Conservation (phyloP, 2,113 vertebrate genomes). For the Syrmaticus mikado region DNA sequence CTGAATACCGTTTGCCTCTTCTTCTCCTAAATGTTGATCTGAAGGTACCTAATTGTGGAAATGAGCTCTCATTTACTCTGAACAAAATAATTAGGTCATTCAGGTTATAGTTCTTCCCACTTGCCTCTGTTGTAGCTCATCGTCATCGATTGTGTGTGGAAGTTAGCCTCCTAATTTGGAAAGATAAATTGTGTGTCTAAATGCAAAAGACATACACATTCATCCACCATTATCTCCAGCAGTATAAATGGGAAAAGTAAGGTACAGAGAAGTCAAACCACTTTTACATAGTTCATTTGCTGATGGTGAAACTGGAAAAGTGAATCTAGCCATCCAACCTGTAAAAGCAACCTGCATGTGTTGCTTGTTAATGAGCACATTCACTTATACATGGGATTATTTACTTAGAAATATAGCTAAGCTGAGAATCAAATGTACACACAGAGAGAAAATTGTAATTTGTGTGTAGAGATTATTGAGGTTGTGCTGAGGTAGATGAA, state of each 20-base stretch:
- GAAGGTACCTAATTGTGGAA: not conserved
- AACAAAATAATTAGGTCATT: not conserved
- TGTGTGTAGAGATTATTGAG: not conserved
- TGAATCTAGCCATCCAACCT: not conserved
- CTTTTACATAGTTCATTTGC: not conserved
- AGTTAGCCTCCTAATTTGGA: not conserved
- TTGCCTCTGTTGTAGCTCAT: not conserved
- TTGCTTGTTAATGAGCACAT: not conserved
- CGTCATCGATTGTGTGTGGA: not conserved
- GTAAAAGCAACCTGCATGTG: not conserved
- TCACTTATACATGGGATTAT: not conserved
- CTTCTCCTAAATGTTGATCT: not conserved
- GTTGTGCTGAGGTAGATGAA: not conserved
- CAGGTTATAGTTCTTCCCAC: not conserved
- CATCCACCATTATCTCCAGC: not conserved
- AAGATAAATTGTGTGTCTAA: not conserved
- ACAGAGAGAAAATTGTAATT: not conserved
- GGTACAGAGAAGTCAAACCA: not conserved
- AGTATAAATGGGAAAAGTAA: not conserved
- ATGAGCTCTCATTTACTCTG: not conserved
- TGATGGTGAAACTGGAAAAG: not conserved
- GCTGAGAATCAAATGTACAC: not conserved
- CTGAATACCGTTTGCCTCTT: not conserved
- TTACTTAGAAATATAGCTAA: not conserved
- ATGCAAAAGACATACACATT: not conserved